Percentiles rank a stretch among this genome's conserved stretches.
phyloP scores from a whole-genome alignment of 2,888 invertebrate species.

The Julus scanicus region DNA sequence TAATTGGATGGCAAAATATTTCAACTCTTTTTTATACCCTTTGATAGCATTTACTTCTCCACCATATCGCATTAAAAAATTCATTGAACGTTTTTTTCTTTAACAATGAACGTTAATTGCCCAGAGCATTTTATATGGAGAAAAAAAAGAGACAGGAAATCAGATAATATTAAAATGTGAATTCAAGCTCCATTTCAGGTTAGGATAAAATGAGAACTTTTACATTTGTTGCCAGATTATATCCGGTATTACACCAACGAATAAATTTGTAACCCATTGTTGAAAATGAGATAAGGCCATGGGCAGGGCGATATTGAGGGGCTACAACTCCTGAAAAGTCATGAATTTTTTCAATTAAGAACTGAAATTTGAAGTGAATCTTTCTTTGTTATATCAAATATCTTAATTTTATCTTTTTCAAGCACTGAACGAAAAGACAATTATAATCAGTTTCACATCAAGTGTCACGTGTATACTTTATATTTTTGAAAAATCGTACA shows the following conservation, averaged over 20 bases:
- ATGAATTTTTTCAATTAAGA: too few relatives aligned
- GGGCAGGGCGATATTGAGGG: too few relatives aligned
- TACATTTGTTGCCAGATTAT: background rate
- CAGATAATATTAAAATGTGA: conserved; percentile 23
- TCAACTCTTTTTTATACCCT: background rate
- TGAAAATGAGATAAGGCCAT: background rate
- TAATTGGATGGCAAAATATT: background rate
- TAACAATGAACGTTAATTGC: conserved; percentile 25
- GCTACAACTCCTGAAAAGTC: too few relatives aligned
- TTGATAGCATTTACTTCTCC: background rate
- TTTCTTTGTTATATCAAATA: too few relatives aligned
- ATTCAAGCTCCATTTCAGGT: conserved; percentile 38
- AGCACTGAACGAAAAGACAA: too few relatives aligned
- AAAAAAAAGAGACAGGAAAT: conserved; percentile 25
- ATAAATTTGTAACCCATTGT: conserved; percentile 16
- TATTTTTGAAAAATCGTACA: too few relatives aligned
- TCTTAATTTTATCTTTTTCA: too few relatives aligned
- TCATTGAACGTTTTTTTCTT: background rate
- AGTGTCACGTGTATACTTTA: too few relatives aligned
- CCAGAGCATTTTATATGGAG: background rate
- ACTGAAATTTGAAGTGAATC: too few relatives aligned
- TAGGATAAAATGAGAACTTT: background rate
- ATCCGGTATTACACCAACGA: conserved; percentile 20
- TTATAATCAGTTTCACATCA: too few relatives aligned
- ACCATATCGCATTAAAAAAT: conserved; percentile 27